phyloP scores from a whole-genome alignment of 2,888 invertebrate species.

The Hoplodrina blanda region DNA sequence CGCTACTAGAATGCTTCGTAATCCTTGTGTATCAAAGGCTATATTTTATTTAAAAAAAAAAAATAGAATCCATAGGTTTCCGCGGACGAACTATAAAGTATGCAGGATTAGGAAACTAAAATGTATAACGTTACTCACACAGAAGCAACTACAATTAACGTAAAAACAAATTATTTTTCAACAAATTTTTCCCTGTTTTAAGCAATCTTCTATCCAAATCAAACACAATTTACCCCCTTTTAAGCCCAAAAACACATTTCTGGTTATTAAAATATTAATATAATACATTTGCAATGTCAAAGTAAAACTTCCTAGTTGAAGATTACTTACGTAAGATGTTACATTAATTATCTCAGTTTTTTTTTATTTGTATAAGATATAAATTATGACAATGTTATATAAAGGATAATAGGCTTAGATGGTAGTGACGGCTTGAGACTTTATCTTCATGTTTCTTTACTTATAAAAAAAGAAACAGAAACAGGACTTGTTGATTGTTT shows the following conservation, averaged over 20 bases:
- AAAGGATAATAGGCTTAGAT: slow-evolving; percentile 27
- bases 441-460: slow-evolving; percentile 19
- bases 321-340: slow-evolving; percentile 50
- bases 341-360: slow-evolving; percentile 25
- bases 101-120: neutral
- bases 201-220: slow-evolving; percentile 1
- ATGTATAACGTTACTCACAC: neutral
- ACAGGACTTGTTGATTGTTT: slow-evolving; percentile 6
- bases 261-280: slow-evolving; percentile 48
- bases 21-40: too few species aligned
- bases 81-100: neutral
- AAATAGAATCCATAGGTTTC: too few species aligned
- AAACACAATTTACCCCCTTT: slow-evolving; percentile 22
- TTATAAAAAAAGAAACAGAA: slow-evolving; percentile 5
- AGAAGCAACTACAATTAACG: neutral
- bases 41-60: too few species aligned
- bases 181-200: neutral
- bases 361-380: slow-evolving; percentile 43
- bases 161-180: slow-evolving; percentile 4
- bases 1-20: too few species aligned
- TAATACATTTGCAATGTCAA: slow-evolving; percentile 47
- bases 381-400: slow-evolving; percentile 16
- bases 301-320: slow-evolving; percentile 46
- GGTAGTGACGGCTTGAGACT: neutral
- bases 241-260: slow-evolving; percentile 44